phyloP scores from a whole-genome alignment of 2,797 vertebrate genomes.

The Rhinichthys osculus region DNA sequence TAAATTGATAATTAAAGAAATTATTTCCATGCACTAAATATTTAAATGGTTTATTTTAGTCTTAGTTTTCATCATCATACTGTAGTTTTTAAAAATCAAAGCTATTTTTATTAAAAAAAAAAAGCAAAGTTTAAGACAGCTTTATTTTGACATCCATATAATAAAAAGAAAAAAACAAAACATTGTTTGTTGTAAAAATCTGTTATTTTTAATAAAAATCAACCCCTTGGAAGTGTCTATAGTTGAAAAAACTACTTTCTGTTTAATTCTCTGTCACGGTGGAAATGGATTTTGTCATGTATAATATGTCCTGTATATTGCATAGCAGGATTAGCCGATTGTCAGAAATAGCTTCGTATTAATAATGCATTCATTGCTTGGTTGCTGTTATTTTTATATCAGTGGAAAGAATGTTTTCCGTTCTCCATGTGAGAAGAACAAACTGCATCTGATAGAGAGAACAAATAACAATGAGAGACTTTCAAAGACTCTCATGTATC shows the following conservation, averaged over 20 bases:
- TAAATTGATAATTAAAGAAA: neutral
- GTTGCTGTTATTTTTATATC: constrained; percentile 37
- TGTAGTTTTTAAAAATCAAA: neutral
- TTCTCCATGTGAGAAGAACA: constrained; percentile 21
- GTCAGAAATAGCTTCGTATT: constrained; percentile 37
- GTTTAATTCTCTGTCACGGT: neutral
- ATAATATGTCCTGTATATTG: constrained; percentile 53
- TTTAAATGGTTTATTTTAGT: neutral
- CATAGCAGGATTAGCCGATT: neutral
- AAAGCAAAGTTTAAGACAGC: neutral
- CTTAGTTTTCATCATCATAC: too few species aligned
- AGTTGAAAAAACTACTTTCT: neutral
- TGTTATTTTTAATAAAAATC: neutral
- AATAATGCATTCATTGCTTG: constrained; percentile 49
- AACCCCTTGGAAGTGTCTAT: neutral
- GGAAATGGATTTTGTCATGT: constrained; percentile 45
- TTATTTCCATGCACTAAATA: neutral
- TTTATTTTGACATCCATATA: neutral
- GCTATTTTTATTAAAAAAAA: neutral
- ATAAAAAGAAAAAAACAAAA: neutral
- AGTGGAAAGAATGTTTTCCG: constrained; percentile 26
- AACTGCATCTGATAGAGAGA: constrained; percentile 22
- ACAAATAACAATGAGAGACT: constrained; percentile 28
- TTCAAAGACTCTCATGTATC: neutral
- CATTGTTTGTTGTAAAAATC: neutral